Evolutionary conservation across 2,797 vertebrate genomes (phyloP), one percentile per base, ranked within the genome.

Genomic region (Oryzias sinensis): DNA sequence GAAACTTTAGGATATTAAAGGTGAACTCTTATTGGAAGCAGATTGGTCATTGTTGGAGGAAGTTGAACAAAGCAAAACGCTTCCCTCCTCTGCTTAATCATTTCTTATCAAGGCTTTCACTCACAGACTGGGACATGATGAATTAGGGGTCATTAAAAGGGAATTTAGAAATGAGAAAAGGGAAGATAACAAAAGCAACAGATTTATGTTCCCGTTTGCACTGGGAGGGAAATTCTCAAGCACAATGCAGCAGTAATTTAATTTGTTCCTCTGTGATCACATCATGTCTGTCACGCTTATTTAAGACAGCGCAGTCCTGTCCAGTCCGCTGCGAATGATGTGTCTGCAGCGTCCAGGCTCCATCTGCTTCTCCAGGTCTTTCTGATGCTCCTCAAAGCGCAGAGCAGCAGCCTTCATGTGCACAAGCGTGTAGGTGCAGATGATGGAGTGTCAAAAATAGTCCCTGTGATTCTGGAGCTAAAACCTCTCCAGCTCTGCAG

Each of bases 91-190:
- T 15, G 63, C 48, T 77, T 77, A 70, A 84, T 82, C 57, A 79
- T 72, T 71, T 56, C 52, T 80, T 80, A 84, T 84, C 56, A 57
- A 74, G 68, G 74, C 77, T 86, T 82, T 78, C 72, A 65, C 53
- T 55, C 65, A 76, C 62, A 43, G 37, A 41, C 18, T 53, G 65
- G 24, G 2, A 3, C 2, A 43, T 65, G 67, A 86, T 83, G 59
- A 72, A 80, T 72, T 59, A 56, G 52, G 58, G 50, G 47, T 45
- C 24, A 49, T 49, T 58, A 2, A n/a, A 62, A 47, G 18, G 6
- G 49, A 20, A 27, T 45, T 9, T 66, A 18, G 33, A 56, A 53
- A 47, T 53, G 6, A 22, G 57, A 55, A 49, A 53, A 1, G 2
- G 16, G 40, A 43, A 67, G 49, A 20, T 0, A 33, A 41, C 71